These are phyloP conservation scores for Gerris lacustris DNA, from an alignment of 2,888 invertebrate genomes.

Conservation along the genomic window DNA sequence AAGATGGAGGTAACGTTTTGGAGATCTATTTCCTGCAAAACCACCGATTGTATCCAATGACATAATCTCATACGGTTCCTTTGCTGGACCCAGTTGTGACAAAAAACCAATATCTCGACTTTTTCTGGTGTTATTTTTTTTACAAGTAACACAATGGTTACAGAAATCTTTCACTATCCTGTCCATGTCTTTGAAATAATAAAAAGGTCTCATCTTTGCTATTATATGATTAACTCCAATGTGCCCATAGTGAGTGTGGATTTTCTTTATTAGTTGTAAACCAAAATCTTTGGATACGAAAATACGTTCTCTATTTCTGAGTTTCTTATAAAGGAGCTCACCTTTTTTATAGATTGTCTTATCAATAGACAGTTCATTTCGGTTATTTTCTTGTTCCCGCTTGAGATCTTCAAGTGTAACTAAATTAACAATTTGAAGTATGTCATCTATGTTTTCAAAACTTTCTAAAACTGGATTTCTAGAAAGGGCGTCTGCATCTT, in stretches of 20 bases:
- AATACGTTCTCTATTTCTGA: conserved; percentile 4
- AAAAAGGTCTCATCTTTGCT: conserved; percentile 2
- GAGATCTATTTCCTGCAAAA: conserved; percentile 29
- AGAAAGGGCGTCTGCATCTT: conserved; percentile 10
- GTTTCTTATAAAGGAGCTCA: conserved; percentile 4
- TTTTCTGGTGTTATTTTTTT: not conserved
- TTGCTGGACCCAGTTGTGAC: conserved; percentile 30
- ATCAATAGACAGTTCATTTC: not conserved
- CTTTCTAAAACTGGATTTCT: conserved; percentile 26
- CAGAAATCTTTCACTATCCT: not conserved
- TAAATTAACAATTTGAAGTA: conserved; percentile 21
- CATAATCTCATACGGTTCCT: conserved; percentile 30
- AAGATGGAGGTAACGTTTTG: conserved; percentile 33
- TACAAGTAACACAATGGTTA: not conserved
- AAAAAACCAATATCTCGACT: not conserved
- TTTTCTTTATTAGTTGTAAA: not conserved
- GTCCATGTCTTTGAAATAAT: conserved; percentile 6
- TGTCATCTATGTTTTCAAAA: conserved; percentile 23
- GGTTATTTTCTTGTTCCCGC: not conserved
- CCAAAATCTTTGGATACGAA: not conserved
- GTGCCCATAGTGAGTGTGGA: not conserved
- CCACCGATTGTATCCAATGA: conserved; percentile 33
- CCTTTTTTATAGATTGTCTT: not conserved
- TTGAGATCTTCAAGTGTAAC: not conserved
- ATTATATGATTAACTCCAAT: not conserved